Evolutionary conservation across 2,113 vertebrate species (phyloP), one percentile per base, ranked within the genome.

Genomic region (Chlorodrepanis virens): DNA sequence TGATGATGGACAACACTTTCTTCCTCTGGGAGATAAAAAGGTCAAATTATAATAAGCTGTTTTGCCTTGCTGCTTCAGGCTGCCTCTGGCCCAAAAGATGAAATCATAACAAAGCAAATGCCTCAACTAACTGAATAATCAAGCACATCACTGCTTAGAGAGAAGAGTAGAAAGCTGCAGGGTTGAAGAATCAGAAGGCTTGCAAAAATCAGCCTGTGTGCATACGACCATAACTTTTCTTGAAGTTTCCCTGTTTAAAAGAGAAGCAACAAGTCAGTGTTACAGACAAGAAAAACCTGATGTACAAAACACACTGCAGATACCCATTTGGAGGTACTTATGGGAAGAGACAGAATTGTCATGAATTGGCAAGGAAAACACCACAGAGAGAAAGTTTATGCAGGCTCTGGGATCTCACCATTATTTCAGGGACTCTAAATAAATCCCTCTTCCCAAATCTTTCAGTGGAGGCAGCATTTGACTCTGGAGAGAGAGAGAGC

Each of bases 11-110:
- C 59, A 33, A 61, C n/a, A 61, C 59, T 61, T 84, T 91, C 42
- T 90, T 94, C 45, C 90, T 86, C 81, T 74, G 82, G 68, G 71
- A 95, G 71, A 89, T 70, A 81, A 83, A 90, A 54, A 4, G 83
- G 42, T 54, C 68, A 63, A 88, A 93, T 67, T 54, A 52, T 59
- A 92, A 81, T 86, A 92, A 90, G 86, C 39, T 94, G 71, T 37
- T 94, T 81, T 78, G 68, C 86, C 60, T 80, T 93, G 60, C 35
- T 89, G 63, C 71, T 93, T 63, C 56, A 81, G n/a, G 50, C 75
- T 83, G 50, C 54, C 79, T 83, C 76, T 81, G 24, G 54, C 86
- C 71, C 80, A 89, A 96, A 83, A 57, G 67, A 81, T 54, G 70
- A 85, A 94, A 85, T 92, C 50, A 35, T 77, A 85, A 86, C 22